phyloP scores from a whole-genome alignment of 2,888 invertebrate genomes.

The Sialis lutaria region DNA sequence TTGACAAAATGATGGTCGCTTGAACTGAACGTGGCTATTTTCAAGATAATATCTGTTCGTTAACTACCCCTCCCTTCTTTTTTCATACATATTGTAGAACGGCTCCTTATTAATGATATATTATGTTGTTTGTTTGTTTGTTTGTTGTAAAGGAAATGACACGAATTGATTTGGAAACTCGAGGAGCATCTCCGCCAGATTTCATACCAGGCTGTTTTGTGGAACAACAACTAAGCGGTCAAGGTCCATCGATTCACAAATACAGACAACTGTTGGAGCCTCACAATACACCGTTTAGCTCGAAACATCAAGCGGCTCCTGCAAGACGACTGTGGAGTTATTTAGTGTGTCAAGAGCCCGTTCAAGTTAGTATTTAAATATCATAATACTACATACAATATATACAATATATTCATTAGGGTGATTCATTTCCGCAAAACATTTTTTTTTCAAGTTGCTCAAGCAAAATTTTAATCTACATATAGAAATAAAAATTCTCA shows the following conservation, averaged over 20 bases:
- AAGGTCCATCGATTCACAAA: constrained; percentile 83
- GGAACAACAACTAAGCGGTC: constrained; percentile 51
- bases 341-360: constrained; percentile 78
- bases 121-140: background rate
- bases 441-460: too few species aligned
- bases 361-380: constrained; percentile 38
- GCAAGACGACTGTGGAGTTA: constrained; percentile 82
- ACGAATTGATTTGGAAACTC: constrained; percentile 57
- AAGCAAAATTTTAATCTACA: too few species aligned
- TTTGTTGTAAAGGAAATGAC: constrained; percentile 15
- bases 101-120: too few species aligned
- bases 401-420: too few species aligned
- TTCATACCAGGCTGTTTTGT: constrained; percentile 86
- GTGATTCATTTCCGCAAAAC: too few species aligned
- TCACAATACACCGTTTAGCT: constrained; percentile 86
- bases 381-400: too few species aligned
- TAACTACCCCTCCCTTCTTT: background rate
- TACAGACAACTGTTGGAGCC: constrained; percentile 83
- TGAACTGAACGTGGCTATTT: too few species aligned
- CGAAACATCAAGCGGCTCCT: constrained; percentile 51
- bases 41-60: too few species aligned
- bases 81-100: constrained; percentile 7
- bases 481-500: too few species aligned
- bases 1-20: too few species aligned
- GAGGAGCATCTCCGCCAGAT: constrained; percentile 62